Base-by-base conservation (phyloP, 2,113 vertebrate species). In the Nesoenas mayeri region DNA sequence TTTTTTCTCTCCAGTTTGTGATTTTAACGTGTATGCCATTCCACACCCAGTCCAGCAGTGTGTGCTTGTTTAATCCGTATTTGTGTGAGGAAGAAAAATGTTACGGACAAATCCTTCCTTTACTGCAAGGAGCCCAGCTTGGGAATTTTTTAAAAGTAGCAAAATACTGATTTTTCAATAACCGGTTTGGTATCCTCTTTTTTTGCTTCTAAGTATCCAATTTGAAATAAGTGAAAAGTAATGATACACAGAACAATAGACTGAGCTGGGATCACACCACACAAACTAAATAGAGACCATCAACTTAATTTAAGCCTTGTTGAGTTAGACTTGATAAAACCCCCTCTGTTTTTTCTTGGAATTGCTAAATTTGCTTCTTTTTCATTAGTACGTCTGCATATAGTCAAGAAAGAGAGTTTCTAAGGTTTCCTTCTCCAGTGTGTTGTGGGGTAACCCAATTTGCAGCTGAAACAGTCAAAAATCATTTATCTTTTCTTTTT, bases 161-260 rank as follows among this genome's bases (percentile, higher is more conserved):
- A 92, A 65, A 84, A 48, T 29, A 26, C 16, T 89, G 62, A n/a
- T 61, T 92, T 92, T 89, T 67, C 57, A 71, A 29, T 20, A 72
- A 7, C n/a, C 51, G 17, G 14, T 70, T 42, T 51, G 14, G 18
- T 38, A 24, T 61, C 38, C 5, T 36, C 0, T 4, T 29, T 15
- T 6, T 31, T 64, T 44, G 0, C 36, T 89, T 61, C 53, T 32
- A 47, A 71, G 17, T 60, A 81, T 85, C 48, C 19, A 0, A 50
- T 91, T 82, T 75, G 34, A 57, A 95, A 36, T 16, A 88, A 88
- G 74, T 82, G 66, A 71, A 88, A 88, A 92, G 50, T 61, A 58
- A 20, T 88, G 94, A 56, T 29, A 40, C 6, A 12, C 44, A 53
- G 58, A 88, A 64, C 5, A 34, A 82, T 7, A 32, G 94, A 34